Base-by-base conservation (phyloP, 1,140 invertebrate species). In the Papilio glaucus region DNA sequence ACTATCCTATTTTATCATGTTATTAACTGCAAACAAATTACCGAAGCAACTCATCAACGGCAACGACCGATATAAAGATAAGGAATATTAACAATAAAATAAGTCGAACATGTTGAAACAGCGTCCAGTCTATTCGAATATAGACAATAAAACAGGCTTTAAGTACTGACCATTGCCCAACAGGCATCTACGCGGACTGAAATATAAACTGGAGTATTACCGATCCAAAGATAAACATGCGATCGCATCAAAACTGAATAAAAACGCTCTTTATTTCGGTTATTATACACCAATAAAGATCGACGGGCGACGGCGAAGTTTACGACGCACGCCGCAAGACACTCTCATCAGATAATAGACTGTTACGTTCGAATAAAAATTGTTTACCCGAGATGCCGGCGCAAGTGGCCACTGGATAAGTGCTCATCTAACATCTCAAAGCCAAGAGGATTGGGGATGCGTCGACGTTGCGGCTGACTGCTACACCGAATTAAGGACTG, bases 281-380 rank as follows among this genome's bases (percentile, higher is more conserved):
- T 90, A 90, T 86, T 87, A 90, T 85, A 81, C 72, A 77, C 69
- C 81, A 81, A 88, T 90, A 90, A 90, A 90, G 78, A 82, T 83
- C 75, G 79, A 73, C 63, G 72, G 29, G 68, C 41, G 72, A 69
- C 62, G 70, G 70, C 53, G 65, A 65, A 70, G 82, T 90, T 90
- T 84, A 88, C 83, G 84, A 84, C 75, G 72, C 72, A 76, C 65
- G 70, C 83, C 79, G 74, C 78, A 82, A 83, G 82, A 84, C 81
- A 88, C 84, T 86, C 82, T 78, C 75, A 81, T 82, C 85, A 81
- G 81, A 84, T 85, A 83, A 84, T 86, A 83, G 81, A 81, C 78
- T 73, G 75, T 77, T 76, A 79, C 75, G 75, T 71, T 80, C 71
- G 77, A 82, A 88, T 89, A 85, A 88, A 89, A 89, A 84, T 85